Base-by-base conservation (phyloP, 2,113 vertebrate genomes). In the Chascanopsetta lugubris region DNA sequence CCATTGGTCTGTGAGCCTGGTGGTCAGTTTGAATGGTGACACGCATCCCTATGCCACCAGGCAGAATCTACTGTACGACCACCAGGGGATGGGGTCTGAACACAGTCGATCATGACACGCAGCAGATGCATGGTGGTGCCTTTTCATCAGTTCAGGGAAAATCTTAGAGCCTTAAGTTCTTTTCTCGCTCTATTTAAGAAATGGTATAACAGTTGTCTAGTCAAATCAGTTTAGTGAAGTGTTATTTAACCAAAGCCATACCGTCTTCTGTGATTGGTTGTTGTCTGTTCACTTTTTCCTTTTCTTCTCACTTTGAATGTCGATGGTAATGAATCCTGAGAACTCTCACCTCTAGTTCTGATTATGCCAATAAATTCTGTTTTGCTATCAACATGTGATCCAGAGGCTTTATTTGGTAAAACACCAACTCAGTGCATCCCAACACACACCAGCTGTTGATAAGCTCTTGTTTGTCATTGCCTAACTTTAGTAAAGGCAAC, bases 361-460 rank as follows among this genome's bases (percentile, higher is more conserved):
- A 92, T 94, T 92, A 91, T 62, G 84, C 91, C 87, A 95, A 96
- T 96, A 95, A 96, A 80, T 82, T 80, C 53, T 85, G 88, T 91
- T 89, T 93, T 89, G 75, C 56, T 89, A 89, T 75, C 69, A 61
- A 72, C 61, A 20, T 63, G 46, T 68, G 30, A 5, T 49, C 5
- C 4, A 15, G 20, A 3, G 18, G 27, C 20, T 68, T 72, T 6
- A 40, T 74, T 73, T 71, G n/a, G 22, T 40, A 6, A 17, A 18
- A 1, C 6, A 6, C 10, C 40, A 1, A 46, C 0, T 49, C 6
- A 1, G 9, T 11, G 13, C 2, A n/a, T 8, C 4, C 11, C 11
- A 2, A n/a, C 26, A 45, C 36, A 26, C 17, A 26, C 36, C 36
- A 53, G 18, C 11, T 49, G 30, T 20, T 10, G 9, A 20, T 20